A percentile compares a stretch with the other conserved stretches of the same genome.
phyloP scores from a whole-genome alignment of 2,888 invertebrate genomes.

The Hyles lineata region DNA sequence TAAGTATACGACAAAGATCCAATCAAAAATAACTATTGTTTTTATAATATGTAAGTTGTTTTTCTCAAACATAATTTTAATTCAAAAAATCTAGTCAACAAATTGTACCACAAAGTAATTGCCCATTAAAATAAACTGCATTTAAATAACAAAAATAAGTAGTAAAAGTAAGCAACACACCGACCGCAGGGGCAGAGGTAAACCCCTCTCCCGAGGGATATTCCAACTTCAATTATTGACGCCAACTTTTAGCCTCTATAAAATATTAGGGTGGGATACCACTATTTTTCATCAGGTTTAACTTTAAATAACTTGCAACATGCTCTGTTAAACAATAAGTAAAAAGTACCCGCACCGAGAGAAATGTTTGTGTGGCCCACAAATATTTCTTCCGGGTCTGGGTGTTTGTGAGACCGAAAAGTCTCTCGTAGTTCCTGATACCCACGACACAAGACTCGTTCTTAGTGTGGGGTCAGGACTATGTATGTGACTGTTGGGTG shows the following conservation, averaged over 20 bases:
- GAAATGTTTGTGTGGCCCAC: too few relatives aligned
- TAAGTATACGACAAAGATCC: too few relatives aligned
- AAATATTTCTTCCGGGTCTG: too few relatives aligned
- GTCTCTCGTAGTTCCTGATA: too few relatives aligned
- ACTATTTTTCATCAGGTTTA: slow-evolving; percentile 75
- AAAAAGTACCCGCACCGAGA: too few relatives aligned
- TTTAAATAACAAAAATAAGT: slow-evolving; percentile 15
- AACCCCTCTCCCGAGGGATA: slow-evolving; percentile 72
- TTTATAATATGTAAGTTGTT: too few relatives aligned
- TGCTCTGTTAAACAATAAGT: slow-evolving; percentile 26
- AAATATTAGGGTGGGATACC: slow-evolving; percentile 73
- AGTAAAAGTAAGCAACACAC: slow-evolving; percentile 14
- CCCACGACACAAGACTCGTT: too few relatives aligned
- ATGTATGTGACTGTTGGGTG: too few relatives aligned
- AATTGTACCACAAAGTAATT: background rate
- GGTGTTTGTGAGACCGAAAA: too few relatives aligned
- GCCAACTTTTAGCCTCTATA: slow-evolving; percentile 79
- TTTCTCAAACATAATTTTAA: too few relatives aligned
- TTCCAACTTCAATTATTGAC: slow-evolving; percentile 82
- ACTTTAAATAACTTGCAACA: slow-evolving; percentile 68
- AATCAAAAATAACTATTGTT: too few relatives aligned
- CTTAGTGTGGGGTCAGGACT: too few relatives aligned
- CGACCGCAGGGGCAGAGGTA: slow-evolving; percentile 40
- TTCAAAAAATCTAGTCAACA: background rate
- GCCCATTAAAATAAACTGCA: background rate